Conservation (phyloP, 37 sponge, comb jelly and placozoan genomes). For the Haliclona indistincta region DNA sequence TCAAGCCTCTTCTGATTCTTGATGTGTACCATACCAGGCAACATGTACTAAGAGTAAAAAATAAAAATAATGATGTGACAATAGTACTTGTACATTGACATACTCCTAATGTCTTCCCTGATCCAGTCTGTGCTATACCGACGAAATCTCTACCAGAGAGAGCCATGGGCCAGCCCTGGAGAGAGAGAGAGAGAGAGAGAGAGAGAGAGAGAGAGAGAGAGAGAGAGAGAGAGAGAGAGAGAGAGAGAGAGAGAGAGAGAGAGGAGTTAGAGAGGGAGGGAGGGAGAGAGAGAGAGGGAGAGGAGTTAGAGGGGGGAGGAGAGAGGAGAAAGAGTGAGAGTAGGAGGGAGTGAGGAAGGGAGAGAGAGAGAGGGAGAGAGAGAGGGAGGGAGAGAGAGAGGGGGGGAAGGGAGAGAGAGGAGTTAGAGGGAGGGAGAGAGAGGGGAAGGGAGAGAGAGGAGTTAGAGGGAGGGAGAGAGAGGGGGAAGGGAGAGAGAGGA, state of each 20-base stretch:
- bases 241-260: neutral
- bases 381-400: neutral
- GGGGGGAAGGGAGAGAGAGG: neutral
- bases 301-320: neutral
- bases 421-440: neutral
- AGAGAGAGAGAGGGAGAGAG: neutral
- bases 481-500: neutral
- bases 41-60: constrained; percentile 57
- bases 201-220: neutral
- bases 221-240: neutral
- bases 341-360: too few species aligned
- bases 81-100: constrained; percentile 60
- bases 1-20: constrained; percentile 76
- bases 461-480: neutral
- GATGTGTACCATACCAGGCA: constrained; percentile 91
- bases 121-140: constrained; percentile 97
- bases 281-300: neutral
- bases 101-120: constrained; percentile 97
- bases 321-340: neutral
- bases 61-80: neutral
- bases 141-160: constrained; percentile 90
- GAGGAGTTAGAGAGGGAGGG: neutral
- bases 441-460: neutral
- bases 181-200: constrained; percentile 5
- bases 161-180: constrained; percentile 92